These are phyloP conservation scores for Eupithecia insigniata DNA, from an alignment of 2,888 invertebrate genomes.

Conservation along the genomic window DNA sequence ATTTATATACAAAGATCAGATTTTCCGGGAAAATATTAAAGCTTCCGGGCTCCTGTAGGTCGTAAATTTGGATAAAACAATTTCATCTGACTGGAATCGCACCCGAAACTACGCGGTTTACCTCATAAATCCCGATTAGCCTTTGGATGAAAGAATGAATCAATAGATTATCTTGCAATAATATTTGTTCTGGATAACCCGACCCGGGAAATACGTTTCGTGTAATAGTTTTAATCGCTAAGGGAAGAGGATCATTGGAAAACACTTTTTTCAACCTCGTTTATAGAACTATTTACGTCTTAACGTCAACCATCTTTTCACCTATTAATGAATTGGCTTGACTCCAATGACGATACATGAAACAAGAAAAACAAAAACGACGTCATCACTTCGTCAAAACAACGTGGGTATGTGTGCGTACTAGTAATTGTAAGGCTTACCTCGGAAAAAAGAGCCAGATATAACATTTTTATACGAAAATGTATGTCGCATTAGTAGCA, in stretches of 20 bases:
- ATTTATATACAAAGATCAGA: constrained; percentile 59
- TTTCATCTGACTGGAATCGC: constrained; percentile 72
- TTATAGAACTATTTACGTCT: constrained; percentile 11
- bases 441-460: background rate
- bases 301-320: constrained; percentile 17
- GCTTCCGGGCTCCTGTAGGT: constrained; percentile 67
- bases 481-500: background rate
- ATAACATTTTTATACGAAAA: background rate
- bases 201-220: constrained; percentile 29
- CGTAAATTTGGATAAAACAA: constrained; percentile 80
- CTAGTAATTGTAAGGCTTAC: background rate
- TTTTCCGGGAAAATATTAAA: constrained; percentile 68
- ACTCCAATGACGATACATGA: constrained; percentile 18
- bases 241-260: background rate
- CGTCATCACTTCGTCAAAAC: constrained; percentile 16
- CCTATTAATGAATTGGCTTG: constrained; percentile 22
- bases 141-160: constrained; percentile 68
- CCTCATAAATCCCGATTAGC: constrained; percentile 76
- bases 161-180: constrained; percentile 69
- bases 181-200: constrained; percentile 56
- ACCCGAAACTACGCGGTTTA: constrained; percentile 73
- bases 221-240: constrained; percentile 16
- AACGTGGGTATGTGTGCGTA: constrained; percentile 4
- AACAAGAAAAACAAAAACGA: constrained; percentile 16
- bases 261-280: background rate